phyloP scores from a whole-genome alignment of 1,140 invertebrate genomes.

The Neodiprion fabricii region DNA sequence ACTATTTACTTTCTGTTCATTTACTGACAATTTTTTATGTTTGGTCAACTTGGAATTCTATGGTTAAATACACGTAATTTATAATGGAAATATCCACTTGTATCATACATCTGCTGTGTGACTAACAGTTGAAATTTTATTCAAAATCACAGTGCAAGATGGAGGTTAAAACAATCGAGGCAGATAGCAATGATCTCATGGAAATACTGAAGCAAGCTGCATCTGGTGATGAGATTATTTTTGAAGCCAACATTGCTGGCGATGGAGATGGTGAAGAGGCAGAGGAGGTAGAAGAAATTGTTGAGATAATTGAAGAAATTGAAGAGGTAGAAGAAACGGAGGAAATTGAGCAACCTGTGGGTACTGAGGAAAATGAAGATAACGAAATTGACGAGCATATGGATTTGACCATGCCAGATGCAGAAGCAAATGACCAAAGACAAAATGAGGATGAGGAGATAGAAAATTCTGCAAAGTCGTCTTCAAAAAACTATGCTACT shows the following conservation, averaged over 20 bases:
- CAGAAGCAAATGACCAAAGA: constrained; percentile 13
- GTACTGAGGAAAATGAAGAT: neutral
- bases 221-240: constrained; percentile 44
- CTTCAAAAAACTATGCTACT: constrained; percentile 7
- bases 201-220: constrained; percentile 46
- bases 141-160: neutral
- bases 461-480: constrained; percentile 23
- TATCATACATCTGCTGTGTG: no score
- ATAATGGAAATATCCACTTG: no score
- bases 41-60: no score
- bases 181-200: constrained; percentile 39
- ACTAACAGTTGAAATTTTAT: no score
- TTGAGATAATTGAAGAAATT: constrained; percentile 44
- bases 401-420: neutral
- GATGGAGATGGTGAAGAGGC: constrained; percentile 37
- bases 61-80: no score
- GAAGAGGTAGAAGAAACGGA: constrained; percentile 35
- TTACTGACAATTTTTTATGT: no score
- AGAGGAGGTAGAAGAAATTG: constrained; percentile 50
- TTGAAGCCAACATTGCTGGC: constrained; percentile 43
- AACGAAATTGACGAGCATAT: neutral
- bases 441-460: constrained; percentile 20
- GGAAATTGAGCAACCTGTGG: constrained; percentile 28
- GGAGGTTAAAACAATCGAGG: neutral
- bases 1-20: no score